Evolutionary conservation across 1,140 invertebrate species (phyloP), one percentile per base, ranked within the genome.

Genomic region (Cyclargus thomasi): DNA sequence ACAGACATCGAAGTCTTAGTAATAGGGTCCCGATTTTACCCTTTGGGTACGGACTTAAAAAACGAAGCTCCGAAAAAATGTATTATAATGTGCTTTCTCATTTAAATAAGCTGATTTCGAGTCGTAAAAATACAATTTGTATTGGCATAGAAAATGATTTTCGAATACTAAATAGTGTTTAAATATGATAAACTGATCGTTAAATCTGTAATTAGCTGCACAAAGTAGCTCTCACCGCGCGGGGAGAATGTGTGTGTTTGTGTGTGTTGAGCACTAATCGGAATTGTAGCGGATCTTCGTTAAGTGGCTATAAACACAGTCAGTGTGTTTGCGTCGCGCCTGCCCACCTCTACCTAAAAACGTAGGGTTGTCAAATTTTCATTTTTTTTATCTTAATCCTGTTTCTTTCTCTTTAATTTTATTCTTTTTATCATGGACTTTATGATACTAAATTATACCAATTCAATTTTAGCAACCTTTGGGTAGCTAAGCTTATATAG

Each of bases 261-360:
- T 69, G 76, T 81, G 70, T 80, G 82, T 82, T 89, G 77, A 78
- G 79, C 74, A 83, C 82, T 88, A 86, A 88, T 89, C 83, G 83
- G 85, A 88, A 89, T 83, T 85, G 74, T 89, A 77, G 78, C 86
- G 67, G 81, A 73, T 67, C 76, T 74, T 86, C 72, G 86, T 89
- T 89, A 89, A 89, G 84, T 89, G 86, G 83, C 86, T 82, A 88
- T 89, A 89, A 89, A 89, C 86, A 89, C 86, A 89, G 83, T 86
- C 81, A 77, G 79, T 47, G 68, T 89, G 81, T 89, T 89, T 86
- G 82, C 69, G 67, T 67, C 81, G 79, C 80, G 86, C 82, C 85
- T 79, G 86, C 86, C 81, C 81, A 83, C 81, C 78, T 82, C 82
- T 80, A 80, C 77, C 80, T 75, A 75, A 76, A 80, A 29, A 29